phyloP scores from a whole-genome alignment of 2,888 invertebrate genomes.

The Acanthosoma haemorrhoidale region DNA sequence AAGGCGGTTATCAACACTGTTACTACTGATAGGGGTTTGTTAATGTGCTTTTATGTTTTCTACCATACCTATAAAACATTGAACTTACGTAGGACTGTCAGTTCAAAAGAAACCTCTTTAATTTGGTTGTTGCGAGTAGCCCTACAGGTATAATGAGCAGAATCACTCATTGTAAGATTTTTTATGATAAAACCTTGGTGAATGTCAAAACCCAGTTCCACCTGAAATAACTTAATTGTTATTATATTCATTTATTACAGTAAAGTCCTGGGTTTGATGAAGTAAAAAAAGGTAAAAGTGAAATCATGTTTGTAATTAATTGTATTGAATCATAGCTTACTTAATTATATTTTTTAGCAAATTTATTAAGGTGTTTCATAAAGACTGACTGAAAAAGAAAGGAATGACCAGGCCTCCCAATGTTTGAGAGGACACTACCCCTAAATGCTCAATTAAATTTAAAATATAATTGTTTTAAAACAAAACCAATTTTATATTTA shows the following conservation, averaged over 20 bases:
- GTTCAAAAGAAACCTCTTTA: slow-evolving; percentile 35
- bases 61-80: neutral
- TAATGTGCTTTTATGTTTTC: neutral
- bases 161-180: slow-evolving; percentile 18
- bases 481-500: too few relatives aligned
- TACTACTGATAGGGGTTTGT: slow-evolving; percentile 22
- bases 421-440: too few relatives aligned
- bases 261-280: too few relatives aligned
- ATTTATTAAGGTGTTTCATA: too few relatives aligned
- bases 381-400: too few relatives aligned
- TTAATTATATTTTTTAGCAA: too few relatives aligned
- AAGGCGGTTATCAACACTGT: too few relatives aligned
- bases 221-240: slow-evolving; percentile 23
- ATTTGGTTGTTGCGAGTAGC: neutral
- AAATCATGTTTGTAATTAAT: neutral
- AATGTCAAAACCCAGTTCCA: slow-evolving; percentile 30
- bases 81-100: slow-evolving; percentile 42
- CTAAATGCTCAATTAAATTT: too few relatives aligned
- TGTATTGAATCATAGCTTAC: neutral
- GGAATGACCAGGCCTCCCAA: too few relatives aligned
- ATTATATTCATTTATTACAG: neutral
- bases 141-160: slow-evolving; percentile 28
- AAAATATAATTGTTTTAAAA: too few relatives aligned
- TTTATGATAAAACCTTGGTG: slow-evolving; percentile 24
- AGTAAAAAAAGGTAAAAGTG: too few relatives aligned